These are phyloP conservation scores for Paramormyrops hopkinsi DNA, from an alignment of 2,797 vertebrate genomes.

Conservation along the genomic window DNA sequence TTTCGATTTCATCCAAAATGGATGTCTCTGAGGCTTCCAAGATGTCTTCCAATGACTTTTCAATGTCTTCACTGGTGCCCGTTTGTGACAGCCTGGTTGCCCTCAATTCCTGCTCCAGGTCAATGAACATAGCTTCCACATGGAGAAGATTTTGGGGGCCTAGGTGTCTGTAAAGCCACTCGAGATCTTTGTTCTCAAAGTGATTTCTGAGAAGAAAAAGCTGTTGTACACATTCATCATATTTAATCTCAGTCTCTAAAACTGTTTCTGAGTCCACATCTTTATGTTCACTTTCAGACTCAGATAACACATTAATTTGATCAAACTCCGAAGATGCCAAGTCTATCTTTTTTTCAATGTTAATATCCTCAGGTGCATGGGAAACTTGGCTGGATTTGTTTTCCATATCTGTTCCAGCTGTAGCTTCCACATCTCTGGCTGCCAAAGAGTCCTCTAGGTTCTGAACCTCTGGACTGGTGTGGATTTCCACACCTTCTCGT, in stretches of 20 bases:
- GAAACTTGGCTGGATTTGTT: background rate
- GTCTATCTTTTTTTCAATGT: constrained; percentile 11
- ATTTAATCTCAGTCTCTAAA: constrained; percentile 47
- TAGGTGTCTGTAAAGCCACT: constrained; percentile 65
- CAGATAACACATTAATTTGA: constrained; percentile 8
- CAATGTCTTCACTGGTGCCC: constrained; percentile 52
- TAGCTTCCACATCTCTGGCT: background rate
- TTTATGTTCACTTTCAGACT: background rate
- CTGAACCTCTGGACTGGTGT: background rate
- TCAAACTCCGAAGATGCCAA: background rate
- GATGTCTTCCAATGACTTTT: constrained; percentile 72
- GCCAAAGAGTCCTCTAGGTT: background rate
- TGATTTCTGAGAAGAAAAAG: constrained; percentile 69
- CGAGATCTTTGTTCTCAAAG: constrained; percentile 64
- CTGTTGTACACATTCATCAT: constrained; percentile 53
- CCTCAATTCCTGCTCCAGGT: constrained; percentile 70
- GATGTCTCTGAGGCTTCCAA: constrained; percentile 72
- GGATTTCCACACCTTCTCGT: background rate
- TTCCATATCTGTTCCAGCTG: background rate
- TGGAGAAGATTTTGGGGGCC: constrained; percentile 59
- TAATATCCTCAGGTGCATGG: background rate
- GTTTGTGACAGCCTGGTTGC: constrained; percentile 49
- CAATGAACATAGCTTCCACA: constrained; percentile 76
- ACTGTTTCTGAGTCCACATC: background rate
- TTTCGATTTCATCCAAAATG: constrained; percentile 75